These are phyloP conservation scores for Australoheros facetus DNA, from an alignment of 2,797 vertebrate genomes.

Conservation along the genomic window DNA sequence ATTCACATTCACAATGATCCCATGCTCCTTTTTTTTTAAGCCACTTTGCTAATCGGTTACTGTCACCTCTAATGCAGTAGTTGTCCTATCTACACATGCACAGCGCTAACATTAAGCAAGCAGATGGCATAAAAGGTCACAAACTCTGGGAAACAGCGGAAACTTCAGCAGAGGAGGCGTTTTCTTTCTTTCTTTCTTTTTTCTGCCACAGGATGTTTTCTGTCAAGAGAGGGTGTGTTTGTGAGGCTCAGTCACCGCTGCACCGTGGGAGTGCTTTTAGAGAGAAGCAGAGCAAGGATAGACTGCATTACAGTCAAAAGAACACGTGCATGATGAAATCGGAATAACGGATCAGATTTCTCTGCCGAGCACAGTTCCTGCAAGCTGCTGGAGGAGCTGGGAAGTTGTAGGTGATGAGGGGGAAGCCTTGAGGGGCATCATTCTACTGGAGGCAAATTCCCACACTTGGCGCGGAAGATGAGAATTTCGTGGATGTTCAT, in stretches of 20 bases:
- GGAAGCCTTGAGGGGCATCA: neutral
- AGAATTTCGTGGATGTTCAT: slow-evolving; percentile 36
- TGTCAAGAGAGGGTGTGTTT: slow-evolving; percentile 2
- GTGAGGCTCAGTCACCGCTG: slow-evolving; percentile 16
- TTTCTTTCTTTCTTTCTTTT: neutral
- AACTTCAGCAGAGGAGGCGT: slow-evolving; percentile 45
- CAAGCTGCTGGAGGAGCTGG: neutral
- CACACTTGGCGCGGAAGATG: slow-evolving; percentile 7
- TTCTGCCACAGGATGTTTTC: slow-evolving; percentile 68
- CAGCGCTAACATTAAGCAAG: neutral
- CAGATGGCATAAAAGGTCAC: slow-evolving; percentile 5
- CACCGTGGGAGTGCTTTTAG: slow-evolving; percentile 50
- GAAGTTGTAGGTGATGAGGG: slow-evolving; percentile 30
- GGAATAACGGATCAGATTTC: neutral
- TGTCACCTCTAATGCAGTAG: neutral
- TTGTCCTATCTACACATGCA: neutral
- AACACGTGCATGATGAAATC: slow-evolving; percentile 14
- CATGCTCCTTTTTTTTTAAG: too few species aligned
- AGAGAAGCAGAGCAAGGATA: neutral
- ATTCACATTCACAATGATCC: neutral
- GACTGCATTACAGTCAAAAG: slow-evolving; percentile 3
- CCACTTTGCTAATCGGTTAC: too few species aligned
- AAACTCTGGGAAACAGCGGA: slow-evolving; percentile 39
- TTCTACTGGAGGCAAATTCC: slow-evolving; percentile 13
- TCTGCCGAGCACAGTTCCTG: neutral